Evolutionary conservation across 2,888 invertebrate species (phyloP).

Genomic region (Hyles lineata): DNA sequence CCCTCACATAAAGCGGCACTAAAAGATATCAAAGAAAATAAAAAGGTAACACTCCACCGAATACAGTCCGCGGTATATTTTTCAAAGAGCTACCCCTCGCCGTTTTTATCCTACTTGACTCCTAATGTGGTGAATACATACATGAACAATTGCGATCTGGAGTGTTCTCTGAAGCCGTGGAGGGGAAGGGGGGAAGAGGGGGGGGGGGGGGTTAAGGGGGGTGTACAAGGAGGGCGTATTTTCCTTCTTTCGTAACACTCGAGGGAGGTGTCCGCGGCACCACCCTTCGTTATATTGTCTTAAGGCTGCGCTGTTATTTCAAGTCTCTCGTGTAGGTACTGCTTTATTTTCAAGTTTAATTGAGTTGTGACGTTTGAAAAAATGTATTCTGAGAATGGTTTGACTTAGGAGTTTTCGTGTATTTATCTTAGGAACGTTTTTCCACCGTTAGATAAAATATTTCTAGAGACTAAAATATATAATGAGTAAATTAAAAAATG

Average conservation of each 20-base stretch:
- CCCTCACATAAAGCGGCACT: slow-evolving; percentile 33
- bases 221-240: slow-evolving; percentile 44
- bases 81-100: slow-evolving; percentile 71
- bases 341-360: not conserved
- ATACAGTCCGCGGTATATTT: slow-evolving; percentile 31
- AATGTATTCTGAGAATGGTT: not conserved
- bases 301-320: slow-evolving; percentile 51
- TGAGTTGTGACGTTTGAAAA: slow-evolving; percentile 11
- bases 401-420: not conserved
- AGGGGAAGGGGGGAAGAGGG: slow-evolving; percentile 44
- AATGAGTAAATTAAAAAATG: too few relatives aligned
- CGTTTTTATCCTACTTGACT: slow-evolving; percentile 86
- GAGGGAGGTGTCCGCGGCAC: slow-evolving; percentile 46
- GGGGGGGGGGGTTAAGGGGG: slow-evolving; percentile 36
- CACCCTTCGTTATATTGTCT: slow-evolving; percentile 42
- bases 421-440: not conserved
- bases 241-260: slow-evolving; percentile 68
- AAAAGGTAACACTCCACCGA: slow-evolving; percentile 29
- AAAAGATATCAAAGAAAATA: slow-evolving; percentile 31
- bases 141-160: slow-evolving; percentile 85
- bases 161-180: slow-evolving; percentile 59
- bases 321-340: slow-evolving; percentile 30
- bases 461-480: too few relatives aligned
- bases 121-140: slow-evolving; percentile 90
- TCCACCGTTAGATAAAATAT: not conserved